These are phyloP conservation scores for Eleutherodactylus coqui DNA, from an alignment of 2,797 vertebrate species.

Conservation along the genomic window DNA sequence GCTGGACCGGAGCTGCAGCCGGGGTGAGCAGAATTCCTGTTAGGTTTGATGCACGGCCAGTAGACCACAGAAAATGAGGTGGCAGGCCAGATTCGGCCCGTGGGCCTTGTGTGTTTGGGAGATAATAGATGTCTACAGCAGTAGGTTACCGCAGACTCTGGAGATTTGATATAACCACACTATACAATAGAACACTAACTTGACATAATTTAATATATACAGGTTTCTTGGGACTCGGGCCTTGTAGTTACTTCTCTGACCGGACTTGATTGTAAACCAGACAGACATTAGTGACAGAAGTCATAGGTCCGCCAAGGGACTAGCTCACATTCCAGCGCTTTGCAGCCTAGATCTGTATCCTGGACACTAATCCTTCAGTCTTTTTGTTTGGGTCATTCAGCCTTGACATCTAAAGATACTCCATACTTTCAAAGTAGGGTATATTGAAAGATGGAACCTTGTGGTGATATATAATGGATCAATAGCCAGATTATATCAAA, in stretches of 20 bases:
- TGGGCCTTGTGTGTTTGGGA: too few relatives aligned
- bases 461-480: background rate
- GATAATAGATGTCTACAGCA: background rate
- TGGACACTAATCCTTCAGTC: slow-evolving; percentile 11
- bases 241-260: slow-evolving; percentile 22
- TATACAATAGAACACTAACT: background rate
- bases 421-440: background rate
- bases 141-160: background rate
- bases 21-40: too few relatives aligned
- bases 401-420: slow-evolving; percentile 20
- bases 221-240: background rate
- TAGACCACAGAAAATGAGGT: too few relatives aligned
- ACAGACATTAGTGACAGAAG: slow-evolving; percentile 18
- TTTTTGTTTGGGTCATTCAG: slow-evolving; percentile 9
- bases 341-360: background rate
- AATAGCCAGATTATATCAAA: background rate
- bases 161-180: background rate
- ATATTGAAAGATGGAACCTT: background rate
- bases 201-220: slow-evolving; percentile 23
- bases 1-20: too few relatives aligned
- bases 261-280: slow-evolving; percentile 30
- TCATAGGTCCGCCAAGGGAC: slow-evolving; percentile 6
- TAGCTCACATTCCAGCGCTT: background rate
- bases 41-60: too few relatives aligned
- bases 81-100: too few relatives aligned